A percentile compares a stretch with the other conserved stretches of the same genome.
Conservation (phyloP, 35 echinoderm and acorn worm genomes). For the Heliocidaris erythrogramma region DNA sequence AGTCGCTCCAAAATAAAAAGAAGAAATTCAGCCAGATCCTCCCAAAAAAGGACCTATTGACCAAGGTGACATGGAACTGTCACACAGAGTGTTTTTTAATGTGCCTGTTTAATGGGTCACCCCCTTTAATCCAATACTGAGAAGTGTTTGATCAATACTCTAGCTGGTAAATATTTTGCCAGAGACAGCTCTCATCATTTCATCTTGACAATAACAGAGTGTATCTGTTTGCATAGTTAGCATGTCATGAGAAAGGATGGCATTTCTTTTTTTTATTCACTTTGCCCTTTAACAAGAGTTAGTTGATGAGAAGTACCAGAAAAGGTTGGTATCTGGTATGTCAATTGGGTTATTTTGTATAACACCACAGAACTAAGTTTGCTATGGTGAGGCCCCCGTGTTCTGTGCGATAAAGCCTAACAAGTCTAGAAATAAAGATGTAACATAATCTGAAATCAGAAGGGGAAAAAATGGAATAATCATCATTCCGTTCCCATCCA, state of each 20-base stretch:
- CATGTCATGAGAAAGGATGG: background rate
- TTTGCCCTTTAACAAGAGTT: background rate
- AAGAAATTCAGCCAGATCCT: background rate
- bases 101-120: background rate
- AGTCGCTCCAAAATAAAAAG: background rate
- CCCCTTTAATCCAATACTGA: background rate
- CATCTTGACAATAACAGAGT: background rate
- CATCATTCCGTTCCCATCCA: too few relatives aligned
- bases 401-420: background rate
- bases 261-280: background rate
- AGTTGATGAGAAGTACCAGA: background rate
- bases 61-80: background rate
- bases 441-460: too few relatives aligned
- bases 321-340: background rate
- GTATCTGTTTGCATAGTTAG: slow-evolving; percentile 17
- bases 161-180: background rate
- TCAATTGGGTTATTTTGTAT: background rate
- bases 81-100: background rate
- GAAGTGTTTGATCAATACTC: slow-evolving; percentile 11
- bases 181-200: background rate
- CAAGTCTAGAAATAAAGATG: too few relatives aligned
- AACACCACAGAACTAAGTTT: background rate
- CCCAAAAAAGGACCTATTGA: background rate
- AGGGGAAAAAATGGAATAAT: too few relatives aligned
- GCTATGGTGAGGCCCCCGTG: background rate